Evolutionary conservation across 2,888 invertebrate genomes (phyloP), one percentile per base, ranked within the genome.

Genomic region (Noctua pronuba): DNA sequence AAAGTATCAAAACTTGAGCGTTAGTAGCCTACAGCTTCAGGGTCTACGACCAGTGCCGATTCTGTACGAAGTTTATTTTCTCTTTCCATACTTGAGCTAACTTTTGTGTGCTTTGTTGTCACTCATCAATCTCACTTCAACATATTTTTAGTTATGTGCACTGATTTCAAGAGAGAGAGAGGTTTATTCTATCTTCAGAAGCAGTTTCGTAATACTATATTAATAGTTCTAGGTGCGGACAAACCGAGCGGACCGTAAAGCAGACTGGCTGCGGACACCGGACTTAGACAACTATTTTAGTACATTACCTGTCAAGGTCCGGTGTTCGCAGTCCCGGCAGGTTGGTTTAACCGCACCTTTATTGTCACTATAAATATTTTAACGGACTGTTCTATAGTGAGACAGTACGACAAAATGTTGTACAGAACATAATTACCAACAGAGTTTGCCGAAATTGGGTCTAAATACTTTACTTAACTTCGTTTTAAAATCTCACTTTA

Each of bases 371-470:
- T n/a, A 65, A 16, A 65, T 64, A 65, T 18, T 65, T 13, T 41
- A 31, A 8, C 5, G 1, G 5, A 11, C 18, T 11, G 38, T n/a
- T 73, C 18, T 38, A 28, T 28, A 49, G 2, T 13, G 38, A 38
- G 16, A 73, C 28, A 49, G 24, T 24, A 35, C 21, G n/a, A 35
- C 24, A 52, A 52, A 16, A 38, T 38, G 7, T 41, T 52, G 18
- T 52, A 31, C 18, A 49, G 13, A 8, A 24, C 49, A 31, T 41
- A 52, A 31, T 41, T 24, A 73, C 7, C 38, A 41, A 52, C 24
- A 75, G 28, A 74, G 28, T 38, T 41, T 75, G 31, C 16, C 21
- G 21, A 46, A 73, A 73, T 49, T 41, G 28, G 38, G 11, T 75
- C 4, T 28, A 28, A 2, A 65, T 41, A 0, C 16, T 46, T 38